Evolutionary conservation across 2,113 vertebrate species (phyloP), one percentile per base, ranked within the genome.

Genomic region (Amphiprion percula): DNA sequence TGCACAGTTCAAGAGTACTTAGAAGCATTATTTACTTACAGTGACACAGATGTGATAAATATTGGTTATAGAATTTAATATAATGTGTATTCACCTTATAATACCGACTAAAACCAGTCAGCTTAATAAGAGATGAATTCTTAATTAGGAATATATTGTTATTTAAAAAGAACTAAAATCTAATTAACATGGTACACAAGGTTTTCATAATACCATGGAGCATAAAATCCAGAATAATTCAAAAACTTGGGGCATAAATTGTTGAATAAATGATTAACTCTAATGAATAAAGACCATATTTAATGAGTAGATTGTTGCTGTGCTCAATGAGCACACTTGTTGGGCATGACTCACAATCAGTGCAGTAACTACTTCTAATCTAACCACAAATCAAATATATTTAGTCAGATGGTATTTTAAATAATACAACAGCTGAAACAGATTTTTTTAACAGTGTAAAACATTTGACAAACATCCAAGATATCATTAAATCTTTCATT

Each of bases 241-340:
- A 6, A 26, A 7, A 46, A 41, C 1, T 1, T 68, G 4, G 5
- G 2, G 2, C 4, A 11, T 16, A 3, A 56, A 8, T 11, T 23
- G 0, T 52, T 53, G 3, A 55, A 37, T 61, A 59, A 74, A 65
- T 75, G 4, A 79, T 54, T 0, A 66, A 4, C 21, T 65, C 2
- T n/a, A 52, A 60, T 61, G 2, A 58, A 33, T 26, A 6, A 52
- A 54, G 9, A 39, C 28, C n/a, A 55, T 44, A 50, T 59, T 46
- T 21, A 66, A 56, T 39, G 23, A 49, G 23, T 5, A 47, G 17
- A 28, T 30, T 26, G 16, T 26, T 5, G 28, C 56, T 39, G 52
- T 41, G 2, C 19, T 50, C 26, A 8, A 12, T 4, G 15, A 59
- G 41, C 39, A 46, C 58, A 68, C 75, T 56, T 79, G 71, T 80